Evolutionary conservation across 2,797 vertebrate species (phyloP).

Genomic region (Pangasius macronema): DNA sequence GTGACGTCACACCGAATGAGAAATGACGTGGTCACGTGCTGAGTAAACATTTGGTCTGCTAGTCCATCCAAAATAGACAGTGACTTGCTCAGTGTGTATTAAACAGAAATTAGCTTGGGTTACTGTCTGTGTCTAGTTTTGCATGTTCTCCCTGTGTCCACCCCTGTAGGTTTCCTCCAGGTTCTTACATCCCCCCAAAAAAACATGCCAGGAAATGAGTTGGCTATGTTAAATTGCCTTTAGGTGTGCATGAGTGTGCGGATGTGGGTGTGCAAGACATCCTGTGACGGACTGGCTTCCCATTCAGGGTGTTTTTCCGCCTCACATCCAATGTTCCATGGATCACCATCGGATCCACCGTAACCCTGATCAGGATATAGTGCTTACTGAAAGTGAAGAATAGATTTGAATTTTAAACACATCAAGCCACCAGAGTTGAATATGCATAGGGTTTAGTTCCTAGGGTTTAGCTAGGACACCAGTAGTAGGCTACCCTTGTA

Average conservation of each 20-base stretch:
- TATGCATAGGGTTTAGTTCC: neutral
- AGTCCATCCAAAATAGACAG: neutral
- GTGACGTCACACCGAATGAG: constrained; percentile 35
- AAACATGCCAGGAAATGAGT: neutral
- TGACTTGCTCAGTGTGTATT: neutral
- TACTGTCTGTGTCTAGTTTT: neutral
- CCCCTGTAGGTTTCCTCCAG: neutral
- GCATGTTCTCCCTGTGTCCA: neutral
- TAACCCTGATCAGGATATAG: neutral
- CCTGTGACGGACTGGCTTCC: neutral
- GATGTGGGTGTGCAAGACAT: neutral
- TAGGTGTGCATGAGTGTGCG: neutral
- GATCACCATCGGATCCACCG: neutral
- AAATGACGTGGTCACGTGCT: constrained; percentile 49
- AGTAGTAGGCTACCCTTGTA: neutral
- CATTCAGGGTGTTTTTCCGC: neutral
- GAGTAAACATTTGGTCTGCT: constrained; percentile 42
- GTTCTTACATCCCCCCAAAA: neutral
- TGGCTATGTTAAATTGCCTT: neutral
- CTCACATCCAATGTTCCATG: neutral
- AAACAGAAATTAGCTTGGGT: neutral
- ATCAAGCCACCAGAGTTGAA: neutral
- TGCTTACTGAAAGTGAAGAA: neutral
- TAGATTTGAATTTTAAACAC: neutral
- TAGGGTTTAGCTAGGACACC: neutral